A percentile compares a stretch with the other conserved stretches of the same genome.
Conservation (phyloP, 2,888 invertebrate genomes). For the Nematopogon swammerdamellus region DNA sequence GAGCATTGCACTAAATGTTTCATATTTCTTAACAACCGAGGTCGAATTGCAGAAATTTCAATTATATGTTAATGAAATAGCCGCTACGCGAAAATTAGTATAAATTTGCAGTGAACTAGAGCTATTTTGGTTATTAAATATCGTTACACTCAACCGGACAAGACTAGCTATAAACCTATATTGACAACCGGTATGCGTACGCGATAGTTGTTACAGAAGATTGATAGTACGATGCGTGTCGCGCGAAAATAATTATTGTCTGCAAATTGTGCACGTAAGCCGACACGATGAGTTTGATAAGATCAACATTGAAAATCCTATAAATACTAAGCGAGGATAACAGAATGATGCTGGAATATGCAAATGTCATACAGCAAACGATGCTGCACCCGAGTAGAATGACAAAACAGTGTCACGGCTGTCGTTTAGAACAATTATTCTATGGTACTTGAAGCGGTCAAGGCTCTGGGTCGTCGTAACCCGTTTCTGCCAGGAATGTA, state of each 20-base stretch:
- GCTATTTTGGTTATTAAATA: background rate
- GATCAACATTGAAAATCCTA: too few species aligned
- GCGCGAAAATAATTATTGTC: too few species aligned
- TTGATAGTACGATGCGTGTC: too few species aligned
- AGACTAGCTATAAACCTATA: background rate
- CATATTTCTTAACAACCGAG: background rate
- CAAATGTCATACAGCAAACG: background rate
- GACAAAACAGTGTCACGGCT: constrained; percentile 35
- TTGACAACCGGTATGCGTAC: too few species aligned
- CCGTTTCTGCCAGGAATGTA: constrained; percentile 8
- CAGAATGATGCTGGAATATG: background rate
- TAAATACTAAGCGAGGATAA: background rate
- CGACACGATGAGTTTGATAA: too few species aligned
- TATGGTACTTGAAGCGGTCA: constrained; percentile 30
- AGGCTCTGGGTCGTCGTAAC: constrained; percentile 22
- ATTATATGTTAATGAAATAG: background rate
- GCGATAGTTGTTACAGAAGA: too few species aligned
- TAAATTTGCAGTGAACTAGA: background rate
- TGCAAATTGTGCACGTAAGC: too few species aligned
- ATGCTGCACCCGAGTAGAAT: background rate
- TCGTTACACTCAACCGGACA: background rate
- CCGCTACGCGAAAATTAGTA: background rate
- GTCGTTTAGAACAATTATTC: constrained; percentile 22
- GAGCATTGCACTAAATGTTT: background rate
- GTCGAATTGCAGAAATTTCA: background rate